These are phyloP conservation scores for Parnassius orleans DNA, from an alignment of 2,888 invertebrate species.

Conservation along the genomic window DNA sequence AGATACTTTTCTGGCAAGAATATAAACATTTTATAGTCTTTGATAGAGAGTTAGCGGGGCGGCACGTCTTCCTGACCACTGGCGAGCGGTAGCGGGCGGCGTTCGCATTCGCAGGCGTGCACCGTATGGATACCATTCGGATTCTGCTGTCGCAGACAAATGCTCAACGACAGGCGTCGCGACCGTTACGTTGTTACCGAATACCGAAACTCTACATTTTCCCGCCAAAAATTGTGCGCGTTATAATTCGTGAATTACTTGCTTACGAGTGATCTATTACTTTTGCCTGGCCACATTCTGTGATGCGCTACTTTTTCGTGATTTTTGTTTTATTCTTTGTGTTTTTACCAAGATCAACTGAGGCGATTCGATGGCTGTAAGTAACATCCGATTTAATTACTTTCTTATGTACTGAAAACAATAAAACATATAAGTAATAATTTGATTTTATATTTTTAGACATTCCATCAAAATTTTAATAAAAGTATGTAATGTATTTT, in stretches of 20 bases:
- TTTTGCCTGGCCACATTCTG: constrained; percentile 40
- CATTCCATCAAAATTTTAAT: too few species aligned
- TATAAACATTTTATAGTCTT: constrained; percentile 14
- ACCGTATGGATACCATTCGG: constrained; percentile 48
- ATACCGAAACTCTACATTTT: constrained; percentile 41
- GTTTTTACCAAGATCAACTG: constrained; percentile 66
- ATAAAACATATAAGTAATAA: too few species aligned
- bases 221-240: constrained; percentile 64
- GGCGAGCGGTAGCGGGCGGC: constrained; percentile 45
- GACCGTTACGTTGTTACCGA: constrained; percentile 34
- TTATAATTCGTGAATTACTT: constrained; percentile 27
- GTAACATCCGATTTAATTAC: constrained; percentile 40
- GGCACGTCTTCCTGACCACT: constrained; percentile 55
- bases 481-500: too few species aligned
- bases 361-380: constrained; percentile 78
- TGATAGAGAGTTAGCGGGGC: constrained; percentile 29
- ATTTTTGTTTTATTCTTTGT: constrained; percentile 73
- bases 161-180: constrained; percentile 43
- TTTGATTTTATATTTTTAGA: too few species aligned
- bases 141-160: constrained; percentile 58
- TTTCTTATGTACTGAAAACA: background rate
- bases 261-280: constrained; percentile 27
- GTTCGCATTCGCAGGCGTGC: constrained; percentile 34
- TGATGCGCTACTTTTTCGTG: constrained; percentile 72
- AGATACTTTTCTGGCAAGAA: background rate